Conservation (phyloP, 2,888 invertebrate genomes). For the Incurvaria masculella region DNA sequence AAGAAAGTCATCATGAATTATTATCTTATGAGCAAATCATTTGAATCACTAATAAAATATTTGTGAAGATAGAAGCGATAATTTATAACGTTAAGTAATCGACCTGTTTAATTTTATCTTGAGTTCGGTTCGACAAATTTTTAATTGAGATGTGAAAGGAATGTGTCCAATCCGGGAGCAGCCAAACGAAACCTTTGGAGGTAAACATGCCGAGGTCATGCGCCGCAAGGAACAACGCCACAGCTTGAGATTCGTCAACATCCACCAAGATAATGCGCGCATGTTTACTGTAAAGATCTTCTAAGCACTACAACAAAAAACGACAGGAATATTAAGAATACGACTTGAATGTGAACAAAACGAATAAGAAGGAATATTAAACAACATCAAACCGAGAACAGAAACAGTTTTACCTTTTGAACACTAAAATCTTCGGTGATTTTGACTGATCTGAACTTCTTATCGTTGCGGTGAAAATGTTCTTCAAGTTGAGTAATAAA, state of each 20-base stretch:
- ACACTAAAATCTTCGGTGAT: background rate
- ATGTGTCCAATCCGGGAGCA: background rate
- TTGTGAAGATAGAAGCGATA: too few relatives aligned
- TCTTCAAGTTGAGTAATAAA: background rate
- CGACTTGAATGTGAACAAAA: too few relatives aligned
- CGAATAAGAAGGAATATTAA: too few relatives aligned
- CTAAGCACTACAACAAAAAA: background rate
- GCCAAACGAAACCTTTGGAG: background rate
- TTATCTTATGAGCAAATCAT: too few relatives aligned
- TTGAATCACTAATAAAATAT: too few relatives aligned
- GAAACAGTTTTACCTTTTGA: background rate
- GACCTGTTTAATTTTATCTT: background rate
- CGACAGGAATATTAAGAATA: too few relatives aligned
- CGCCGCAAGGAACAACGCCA: background rate
- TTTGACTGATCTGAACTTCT: background rate
- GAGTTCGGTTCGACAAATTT: background rate
- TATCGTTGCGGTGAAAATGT: background rate
- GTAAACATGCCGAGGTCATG: background rate
- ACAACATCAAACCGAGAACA: too few relatives aligned
- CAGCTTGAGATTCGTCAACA: background rate
- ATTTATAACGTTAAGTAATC: too few relatives aligned
- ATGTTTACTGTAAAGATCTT: background rate
- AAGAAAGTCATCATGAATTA: too few relatives aligned
- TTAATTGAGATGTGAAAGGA: background rate
- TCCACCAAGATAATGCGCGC: background rate